Base-by-base conservation (phyloP, 2,113 vertebrate genomes). In the Leptobrachium ailaonicum region DNA sequence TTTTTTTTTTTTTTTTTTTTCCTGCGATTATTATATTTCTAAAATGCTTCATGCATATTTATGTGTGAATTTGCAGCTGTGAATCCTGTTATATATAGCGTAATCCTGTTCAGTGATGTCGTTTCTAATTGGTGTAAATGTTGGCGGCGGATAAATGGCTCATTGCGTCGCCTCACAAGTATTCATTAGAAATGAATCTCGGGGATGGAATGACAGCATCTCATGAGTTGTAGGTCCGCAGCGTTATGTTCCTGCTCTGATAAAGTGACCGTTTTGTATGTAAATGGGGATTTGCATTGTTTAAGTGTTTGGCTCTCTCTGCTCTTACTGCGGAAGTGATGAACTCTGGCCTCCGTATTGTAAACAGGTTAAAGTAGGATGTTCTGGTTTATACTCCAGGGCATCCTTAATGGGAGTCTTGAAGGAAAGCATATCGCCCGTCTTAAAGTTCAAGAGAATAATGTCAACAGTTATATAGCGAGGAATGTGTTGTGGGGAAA, bases 31-130 rank as follows among this genome's bases (percentile, higher is more conserved):
- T 67, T 12, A 32, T 67, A n/a, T 42, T 43, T 67, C 8, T 41
- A 8, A 62, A 62, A 14, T 62, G 60, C 13, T 14, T 9, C 3
- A 12, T 62, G 10, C 14, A 2, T 62, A 13, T 62, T 62, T 14
- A 62, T 78, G 82, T 66, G 82, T 85, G 83, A 83, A 82, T 66
- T 88, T 71, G 82, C 88, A 87, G 88, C 85, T 88, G 82, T 83
- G 40, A 40, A 68, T 74, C 81, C 11, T 54, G 74, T 87, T 88
- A 86, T 86, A 87, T 89, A 88, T 85, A 86, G 85, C 77, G 71
- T 63, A 85, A 86, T 85, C 84, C 85, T 86, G 86, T 88, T 85
- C 87, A 84, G 82, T 85, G 84, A 82, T 86, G 83, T 83, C 10
- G 54, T 72, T 69, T 66, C 66, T 89, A 84, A 83, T 73, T 85